phyloP scores from a whole-genome alignment of 2,113 vertebrate species.

The Rhagologus leucostigma region DNA sequence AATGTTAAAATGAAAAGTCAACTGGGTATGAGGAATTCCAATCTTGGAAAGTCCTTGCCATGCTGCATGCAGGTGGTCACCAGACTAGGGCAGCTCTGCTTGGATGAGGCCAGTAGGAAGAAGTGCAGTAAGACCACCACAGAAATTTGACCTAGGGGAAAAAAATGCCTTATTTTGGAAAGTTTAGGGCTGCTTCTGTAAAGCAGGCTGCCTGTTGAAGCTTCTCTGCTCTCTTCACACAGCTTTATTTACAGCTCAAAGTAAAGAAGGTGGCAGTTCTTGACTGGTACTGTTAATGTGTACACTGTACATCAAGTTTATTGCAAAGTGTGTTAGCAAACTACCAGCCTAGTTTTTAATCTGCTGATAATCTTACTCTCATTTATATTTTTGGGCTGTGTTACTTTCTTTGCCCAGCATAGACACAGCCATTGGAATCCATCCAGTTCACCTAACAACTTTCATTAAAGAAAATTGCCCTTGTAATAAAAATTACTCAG shows the following conservation, averaged over 20 bases:
- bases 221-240: background rate
- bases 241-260: conserved; percentile 38
- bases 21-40: background rate
- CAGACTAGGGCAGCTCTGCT: background rate
- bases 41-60: background rate
- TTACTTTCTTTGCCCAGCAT: background rate
- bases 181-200: background rate
- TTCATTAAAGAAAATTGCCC: conserved; percentile 57
- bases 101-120: background rate
- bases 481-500: conserved; percentile 57
- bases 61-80: background rate
- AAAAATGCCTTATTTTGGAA: background rate
- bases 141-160: background rate
- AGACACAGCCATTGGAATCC: conserved; percentile 17
- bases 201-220: background rate
- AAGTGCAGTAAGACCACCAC: background rate
- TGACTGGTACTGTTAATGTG: background rate
- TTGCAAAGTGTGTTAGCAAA: conserved; percentile 9
- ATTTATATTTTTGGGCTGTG: conserved; percentile 21
- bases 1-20: background rate
- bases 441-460: conserved; percentile 52
- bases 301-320: background rate
- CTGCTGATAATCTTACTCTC: conserved; percentile 30
- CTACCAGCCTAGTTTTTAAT: conserved; percentile 27
- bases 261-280: background rate